Evolutionary conservation across 2,888 invertebrate species (phyloP).

Genomic region (Magallana nippona): DNA sequence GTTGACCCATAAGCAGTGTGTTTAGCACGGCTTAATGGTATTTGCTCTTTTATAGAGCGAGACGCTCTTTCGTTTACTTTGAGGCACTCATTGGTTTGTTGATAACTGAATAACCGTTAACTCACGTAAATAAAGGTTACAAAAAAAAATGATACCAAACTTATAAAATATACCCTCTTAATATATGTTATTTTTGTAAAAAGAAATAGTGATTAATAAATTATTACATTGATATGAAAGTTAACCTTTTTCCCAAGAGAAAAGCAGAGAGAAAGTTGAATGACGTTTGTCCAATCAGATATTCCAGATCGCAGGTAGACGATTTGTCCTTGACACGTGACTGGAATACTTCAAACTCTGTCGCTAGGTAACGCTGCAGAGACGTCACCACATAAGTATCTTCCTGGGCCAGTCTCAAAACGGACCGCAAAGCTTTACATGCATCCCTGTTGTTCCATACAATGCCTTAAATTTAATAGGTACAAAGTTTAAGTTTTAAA

Average conservation of each 20-base stretch:
- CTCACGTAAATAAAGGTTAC: too few species aligned
- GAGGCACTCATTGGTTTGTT: too few species aligned
- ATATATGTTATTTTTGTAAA: background rate
- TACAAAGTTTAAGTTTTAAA: too few species aligned
- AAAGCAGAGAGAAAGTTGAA: conserved; percentile 16
- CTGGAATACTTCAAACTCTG: background rate
- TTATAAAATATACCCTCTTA: too few species aligned
- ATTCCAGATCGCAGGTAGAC: background rate
- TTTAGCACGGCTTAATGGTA: too few species aligned
- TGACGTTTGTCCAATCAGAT: conserved; percentile 1
- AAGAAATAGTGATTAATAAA: too few species aligned
- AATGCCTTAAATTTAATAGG: background rate
- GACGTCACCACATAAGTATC: background rate
- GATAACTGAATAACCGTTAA: too few species aligned
- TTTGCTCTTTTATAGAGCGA: too few species aligned
- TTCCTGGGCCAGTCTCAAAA: background rate
- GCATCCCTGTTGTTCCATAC: background rate
- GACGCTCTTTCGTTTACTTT: too few species aligned
- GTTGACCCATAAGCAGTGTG: too few species aligned
- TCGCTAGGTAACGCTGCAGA: background rate
- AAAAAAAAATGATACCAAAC: too few species aligned
- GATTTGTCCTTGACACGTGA: background rate
- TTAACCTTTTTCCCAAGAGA: background rate
- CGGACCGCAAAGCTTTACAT: background rate
- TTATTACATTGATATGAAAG: too few species aligned